Conservation (phyloP, 2,113 vertebrate genomes). For the Ibidorhyncha struthersii region DNA sequence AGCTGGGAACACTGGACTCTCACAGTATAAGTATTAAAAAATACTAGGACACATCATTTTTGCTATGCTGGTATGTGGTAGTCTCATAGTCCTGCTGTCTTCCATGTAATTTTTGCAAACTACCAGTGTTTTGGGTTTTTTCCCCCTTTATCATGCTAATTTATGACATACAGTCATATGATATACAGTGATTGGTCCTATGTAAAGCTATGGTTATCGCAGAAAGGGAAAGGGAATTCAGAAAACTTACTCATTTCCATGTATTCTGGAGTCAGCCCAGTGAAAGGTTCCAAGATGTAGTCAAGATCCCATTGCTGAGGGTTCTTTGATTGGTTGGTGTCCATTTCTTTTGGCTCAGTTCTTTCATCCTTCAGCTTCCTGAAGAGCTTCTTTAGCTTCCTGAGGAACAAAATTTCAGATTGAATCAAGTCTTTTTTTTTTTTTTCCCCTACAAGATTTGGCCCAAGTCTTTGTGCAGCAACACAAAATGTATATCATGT, state of each 20-base stretch:
- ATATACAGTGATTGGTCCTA: not conserved
- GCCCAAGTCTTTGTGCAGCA: not conserved
- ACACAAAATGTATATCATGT: not conserved
- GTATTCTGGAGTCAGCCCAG: conserved; percentile 93
- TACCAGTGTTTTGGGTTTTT: not conserved
- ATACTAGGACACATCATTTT: not conserved
- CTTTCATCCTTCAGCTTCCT: conserved; percentile 89
- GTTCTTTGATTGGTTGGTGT: conserved; percentile 75
- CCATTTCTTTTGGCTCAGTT: conserved; percentile 68
- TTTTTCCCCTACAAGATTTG: not conserved
- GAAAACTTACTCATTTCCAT: conserved; percentile 96
- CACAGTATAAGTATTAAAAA: not conserved
- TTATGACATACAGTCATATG: not conserved
- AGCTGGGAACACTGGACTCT: not conserved
- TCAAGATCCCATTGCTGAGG: conserved; percentile 91
- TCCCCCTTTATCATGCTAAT: not conserved
- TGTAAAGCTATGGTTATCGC: not conserved
- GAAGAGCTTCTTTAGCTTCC: conserved; percentile 94
- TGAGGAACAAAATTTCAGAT: conserved; percentile 55
- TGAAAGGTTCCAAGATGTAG: conserved; percentile 89
- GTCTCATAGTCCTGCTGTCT: not conserved
- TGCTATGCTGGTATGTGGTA: not conserved
- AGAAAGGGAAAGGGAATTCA: not conserved
- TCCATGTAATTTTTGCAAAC: not conserved
- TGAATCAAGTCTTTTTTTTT: not conserved